These are phyloP conservation scores for Drosophila macrospina DNA, from an alignment of 2,888 invertebrate genomes.

Conservation along the genomic window DNA sequence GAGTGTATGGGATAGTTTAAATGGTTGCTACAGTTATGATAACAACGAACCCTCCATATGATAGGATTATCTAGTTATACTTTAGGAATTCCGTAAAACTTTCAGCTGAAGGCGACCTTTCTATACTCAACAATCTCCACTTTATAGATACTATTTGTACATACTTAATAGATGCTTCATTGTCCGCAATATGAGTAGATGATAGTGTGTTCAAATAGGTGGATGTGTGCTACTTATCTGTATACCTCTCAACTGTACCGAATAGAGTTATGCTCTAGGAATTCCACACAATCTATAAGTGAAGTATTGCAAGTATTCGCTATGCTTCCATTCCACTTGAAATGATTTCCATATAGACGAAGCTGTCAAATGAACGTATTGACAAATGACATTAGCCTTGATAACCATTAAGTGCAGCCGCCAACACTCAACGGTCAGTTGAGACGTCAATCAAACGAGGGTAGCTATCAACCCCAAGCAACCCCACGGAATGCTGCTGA, in stretches of 20 bases:
- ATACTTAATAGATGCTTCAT: background rate
- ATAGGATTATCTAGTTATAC: constrained; percentile 10
- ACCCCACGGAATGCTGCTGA: constrained; percentile 9
- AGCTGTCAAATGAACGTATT: constrained; percentile 47
- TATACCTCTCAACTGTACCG: too few relatives aligned
- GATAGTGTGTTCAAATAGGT: too few relatives aligned
- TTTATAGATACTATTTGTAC: background rate
- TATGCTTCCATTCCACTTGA: constrained; percentile 24
- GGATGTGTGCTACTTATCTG: too few relatives aligned
- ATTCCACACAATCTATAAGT: too few relatives aligned
- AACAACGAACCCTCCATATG: constrained; percentile 14
- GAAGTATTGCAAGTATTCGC: background rate
- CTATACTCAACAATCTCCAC: background rate
- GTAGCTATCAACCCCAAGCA: constrained; percentile 29
- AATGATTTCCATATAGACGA: constrained; percentile 19
- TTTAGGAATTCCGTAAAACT: background rate
- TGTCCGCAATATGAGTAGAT: too few relatives aligned
- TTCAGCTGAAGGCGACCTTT: background rate
- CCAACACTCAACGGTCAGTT: constrained; percentile 75
- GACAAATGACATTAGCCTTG: constrained; percentile 73
- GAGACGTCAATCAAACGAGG: constrained; percentile 75
- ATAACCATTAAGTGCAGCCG: constrained; percentile 67
- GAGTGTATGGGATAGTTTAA: background rate
- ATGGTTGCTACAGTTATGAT: constrained; percentile 21
- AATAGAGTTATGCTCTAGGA: background rate